Evolutionary conservation across 2,888 invertebrate species (phyloP).

Genomic region (Notocelia uddmanniana): DNA sequence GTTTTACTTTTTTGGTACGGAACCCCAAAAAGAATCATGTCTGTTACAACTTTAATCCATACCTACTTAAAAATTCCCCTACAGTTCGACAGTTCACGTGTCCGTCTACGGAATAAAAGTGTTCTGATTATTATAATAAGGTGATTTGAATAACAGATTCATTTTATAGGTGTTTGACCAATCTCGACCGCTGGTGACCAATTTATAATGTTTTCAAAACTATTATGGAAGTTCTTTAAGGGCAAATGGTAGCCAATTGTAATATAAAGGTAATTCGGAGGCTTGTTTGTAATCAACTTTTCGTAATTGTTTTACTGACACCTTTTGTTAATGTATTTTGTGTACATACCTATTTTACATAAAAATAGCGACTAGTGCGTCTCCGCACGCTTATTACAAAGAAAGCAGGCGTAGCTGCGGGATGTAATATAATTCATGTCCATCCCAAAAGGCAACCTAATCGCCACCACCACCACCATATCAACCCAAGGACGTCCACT

Average conservation of each 20-base stretch:
- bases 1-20: not conserved
- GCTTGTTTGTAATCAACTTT: not conserved
- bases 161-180: conserved; percentile 42
- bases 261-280: not conserved
- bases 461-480: no score
- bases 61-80: not conserved
- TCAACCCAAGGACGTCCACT: no score
- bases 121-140: conserved; percentile 48
- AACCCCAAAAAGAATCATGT: not conserved
- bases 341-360: not conserved
- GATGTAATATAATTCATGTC: no score
- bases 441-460: no score
- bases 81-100: conserved; percentile 14
- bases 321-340: no score
- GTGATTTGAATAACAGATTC: conserved; percentile 48
- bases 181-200: conserved; percentile 8
- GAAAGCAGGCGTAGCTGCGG: no score
- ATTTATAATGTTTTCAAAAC: not conserved
- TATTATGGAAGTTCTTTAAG: conserved; percentile 22
- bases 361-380: not conserved
- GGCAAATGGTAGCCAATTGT: not conserved
- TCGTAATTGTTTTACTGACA: not conserved
- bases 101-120: conserved; percentile 49
- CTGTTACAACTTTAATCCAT: not conserved
- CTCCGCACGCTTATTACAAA: not conserved